Base-by-base conservation (phyloP, 2,797 vertebrate genomes). In the Cottoperca gobio region DNA sequence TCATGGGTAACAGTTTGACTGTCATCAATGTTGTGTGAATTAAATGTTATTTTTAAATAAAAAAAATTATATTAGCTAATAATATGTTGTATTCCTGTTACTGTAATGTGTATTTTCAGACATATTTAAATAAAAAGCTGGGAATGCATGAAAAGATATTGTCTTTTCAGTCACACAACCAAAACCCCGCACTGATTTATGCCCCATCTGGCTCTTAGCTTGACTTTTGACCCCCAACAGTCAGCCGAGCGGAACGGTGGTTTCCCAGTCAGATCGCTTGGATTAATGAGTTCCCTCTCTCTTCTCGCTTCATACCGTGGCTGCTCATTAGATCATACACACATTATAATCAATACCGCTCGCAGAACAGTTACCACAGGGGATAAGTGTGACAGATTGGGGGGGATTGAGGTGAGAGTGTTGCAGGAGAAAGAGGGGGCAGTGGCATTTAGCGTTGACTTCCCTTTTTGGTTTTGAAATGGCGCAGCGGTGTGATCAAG, bases 131-230 rank as follows among this genome's bases (percentile, higher is more conserved):
- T n/a, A n/a, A n/a, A n/a, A n/a, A n/a, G n/a, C n/a, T n/a, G 28
- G 12, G 66, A 46, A 64, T 39, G 21, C 42, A 42, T 4, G 52
- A 62, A 59, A 48, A 42, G 10, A 21, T 40, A 35, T 71, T 35
- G 8, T 28, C 53, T 69, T 46, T 48, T 72, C 26, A 59, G 5
- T 43, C 45, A n/a, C 28, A 42, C 52, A 39, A 42, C 17, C 59
- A 28, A 43, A 69, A 53, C 37, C 28, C 8, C 58, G 21, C 65
- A n/a, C 40, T 57, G 73, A 78, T 72, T 48, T 53, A 72, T 76
- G 50, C 65, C 83, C 90, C 89, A 91, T 90, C 89, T 93, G 90
- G 83, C 73, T 79, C 43, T 59, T 45, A n/a, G 78, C 10, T 75
- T 88, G 89, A 90, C 84, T 86, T 91, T 79, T 89, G 82, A 91